Conservation (phyloP, 1,140 invertebrate species). For the Drosophila orosa region DNA sequence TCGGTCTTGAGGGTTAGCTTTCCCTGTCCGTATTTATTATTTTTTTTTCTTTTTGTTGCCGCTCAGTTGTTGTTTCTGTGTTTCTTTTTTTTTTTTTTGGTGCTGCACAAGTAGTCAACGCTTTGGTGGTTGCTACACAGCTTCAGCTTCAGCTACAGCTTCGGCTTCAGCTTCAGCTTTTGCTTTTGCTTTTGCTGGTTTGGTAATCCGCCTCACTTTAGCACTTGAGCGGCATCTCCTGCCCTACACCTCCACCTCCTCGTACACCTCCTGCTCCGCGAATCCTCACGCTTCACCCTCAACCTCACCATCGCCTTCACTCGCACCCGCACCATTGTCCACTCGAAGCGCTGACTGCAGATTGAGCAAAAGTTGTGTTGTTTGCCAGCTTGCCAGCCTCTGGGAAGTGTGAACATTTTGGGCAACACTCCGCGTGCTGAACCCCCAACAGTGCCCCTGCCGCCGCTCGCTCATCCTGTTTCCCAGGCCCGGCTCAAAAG, state of each 20-base stretch:
- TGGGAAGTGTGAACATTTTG: conserved; percentile 82
- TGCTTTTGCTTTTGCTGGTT: conserved; percentile 63
- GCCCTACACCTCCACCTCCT: conserved; percentile 26
- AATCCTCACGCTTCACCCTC: conserved; percentile 10
- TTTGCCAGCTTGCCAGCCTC: conserved; percentile 55
- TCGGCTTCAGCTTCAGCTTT: conserved; percentile 8
- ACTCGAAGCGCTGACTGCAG: conserved; percentile 75
- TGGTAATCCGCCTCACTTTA: conserved; percentile 81
- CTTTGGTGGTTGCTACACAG: conserved; percentile 65
- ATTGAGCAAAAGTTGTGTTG: conserved; percentile 79
- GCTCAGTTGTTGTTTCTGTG: conserved; percentile 30
- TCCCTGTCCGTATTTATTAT: conserved; percentile 14
- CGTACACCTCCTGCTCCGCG: conserved; percentile 2
- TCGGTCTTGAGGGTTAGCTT: conserved; percentile 23
- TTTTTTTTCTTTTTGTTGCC: conserved; percentile 15
- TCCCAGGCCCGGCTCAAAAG: conserved; percentile 71
- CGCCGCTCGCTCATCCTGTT: conserved; percentile 28
- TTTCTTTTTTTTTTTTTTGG: conserved; percentile 30
- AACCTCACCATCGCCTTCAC: background rate
- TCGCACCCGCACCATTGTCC: conserved; percentile 54
- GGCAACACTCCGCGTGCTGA: conserved; percentile 70
- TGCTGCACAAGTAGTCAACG: conserved; percentile 47
- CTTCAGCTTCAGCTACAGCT: conserved; percentile 31
- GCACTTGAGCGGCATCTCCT: conserved; percentile 77
- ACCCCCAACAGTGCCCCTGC: background rate